Evolutionary conservation across 2,888 invertebrate species (phyloP).

Genomic region (Himalopsyche anomala): DNA sequence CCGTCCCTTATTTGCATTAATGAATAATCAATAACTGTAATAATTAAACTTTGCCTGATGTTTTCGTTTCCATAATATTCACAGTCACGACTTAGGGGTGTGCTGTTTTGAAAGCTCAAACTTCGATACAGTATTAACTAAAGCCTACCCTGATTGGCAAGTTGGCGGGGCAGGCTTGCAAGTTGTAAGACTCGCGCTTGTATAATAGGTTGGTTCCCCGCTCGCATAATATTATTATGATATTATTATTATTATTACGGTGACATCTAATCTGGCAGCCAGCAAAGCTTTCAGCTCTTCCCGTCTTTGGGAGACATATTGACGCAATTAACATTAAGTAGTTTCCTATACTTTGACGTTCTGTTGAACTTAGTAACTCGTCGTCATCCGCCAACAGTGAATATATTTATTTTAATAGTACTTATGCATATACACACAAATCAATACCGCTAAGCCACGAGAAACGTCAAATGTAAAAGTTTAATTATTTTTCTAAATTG

Average conservation of each 20-base stretch:
- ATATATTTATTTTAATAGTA: no score
- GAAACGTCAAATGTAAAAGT: no score
- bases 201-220: no score
- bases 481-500: no score
- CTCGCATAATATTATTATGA: neutral
- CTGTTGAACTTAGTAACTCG: neutral
- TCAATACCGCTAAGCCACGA: no score
- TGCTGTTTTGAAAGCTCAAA: constrained; percentile 10
- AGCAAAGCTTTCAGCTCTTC: constrained; percentile 1
- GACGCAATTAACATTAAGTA: constrained; percentile 10
- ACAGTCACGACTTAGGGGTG: neutral
- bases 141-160: constrained; percentile 10
- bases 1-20: no score
- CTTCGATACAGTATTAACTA: constrained; percentile 27
- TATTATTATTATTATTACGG: constrained; percentile 27
- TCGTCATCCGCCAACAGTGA: no score
- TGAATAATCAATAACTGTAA: no score
- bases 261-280: constrained; percentile 7
- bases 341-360: neutral
- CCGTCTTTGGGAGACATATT: constrained; percentile 11
- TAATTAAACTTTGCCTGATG: no score
- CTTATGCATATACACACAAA: no score
- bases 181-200: neutral
- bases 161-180: constrained; percentile 1
- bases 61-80: no score